A percentile compares a stretch with the other conserved stretches of the same genome.
phyloP scores from a whole-genome alignment of 1,140 invertebrate species.

The Druon quercuslanigerum region DNA sequence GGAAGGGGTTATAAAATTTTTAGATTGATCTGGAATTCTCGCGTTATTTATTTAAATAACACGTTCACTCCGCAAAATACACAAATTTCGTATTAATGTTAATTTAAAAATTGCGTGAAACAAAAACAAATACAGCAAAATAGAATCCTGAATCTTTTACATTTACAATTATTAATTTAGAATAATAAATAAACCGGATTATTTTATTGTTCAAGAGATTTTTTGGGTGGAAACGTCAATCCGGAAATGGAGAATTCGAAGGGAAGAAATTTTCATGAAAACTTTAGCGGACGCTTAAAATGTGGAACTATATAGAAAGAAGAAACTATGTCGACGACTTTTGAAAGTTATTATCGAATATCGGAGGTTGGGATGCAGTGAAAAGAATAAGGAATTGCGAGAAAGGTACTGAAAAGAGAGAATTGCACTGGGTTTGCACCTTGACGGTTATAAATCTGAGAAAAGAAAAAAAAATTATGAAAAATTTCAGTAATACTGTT shows the following conservation, averaged over 20 bases:
- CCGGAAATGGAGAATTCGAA: neutral
- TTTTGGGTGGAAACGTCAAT: too few species aligned
- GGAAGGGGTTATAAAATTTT: too few species aligned
- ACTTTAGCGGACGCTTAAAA: conserved; percentile 5
- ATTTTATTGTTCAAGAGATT: neutral
- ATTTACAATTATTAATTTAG: neutral
- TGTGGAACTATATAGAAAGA: neutral
- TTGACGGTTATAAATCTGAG: conserved; percentile 13
- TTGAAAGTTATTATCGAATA: conserved; percentile 30
- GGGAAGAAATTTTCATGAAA: neutral
- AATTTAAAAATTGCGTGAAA: too few species aligned
- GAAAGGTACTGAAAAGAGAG: neutral
- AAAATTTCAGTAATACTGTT: neutral
- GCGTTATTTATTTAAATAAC: too few species aligned
- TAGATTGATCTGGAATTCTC: too few species aligned
- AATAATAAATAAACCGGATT: neutral
- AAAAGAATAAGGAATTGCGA: conserved; percentile 19
- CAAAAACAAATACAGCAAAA: too few species aligned
- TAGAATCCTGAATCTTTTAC: too few species aligned
- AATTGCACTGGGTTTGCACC: neutral
- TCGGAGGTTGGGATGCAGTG: conserved; percentile 18
- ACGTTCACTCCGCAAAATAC: too few species aligned
- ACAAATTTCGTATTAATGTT: too few species aligned
- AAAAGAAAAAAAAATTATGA: conserved; percentile 3
- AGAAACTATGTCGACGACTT: conserved; percentile 21